phyloP scores from a whole-genome alignment of 2,113 vertebrate species.

The Tetrao urogallus region DNA sequence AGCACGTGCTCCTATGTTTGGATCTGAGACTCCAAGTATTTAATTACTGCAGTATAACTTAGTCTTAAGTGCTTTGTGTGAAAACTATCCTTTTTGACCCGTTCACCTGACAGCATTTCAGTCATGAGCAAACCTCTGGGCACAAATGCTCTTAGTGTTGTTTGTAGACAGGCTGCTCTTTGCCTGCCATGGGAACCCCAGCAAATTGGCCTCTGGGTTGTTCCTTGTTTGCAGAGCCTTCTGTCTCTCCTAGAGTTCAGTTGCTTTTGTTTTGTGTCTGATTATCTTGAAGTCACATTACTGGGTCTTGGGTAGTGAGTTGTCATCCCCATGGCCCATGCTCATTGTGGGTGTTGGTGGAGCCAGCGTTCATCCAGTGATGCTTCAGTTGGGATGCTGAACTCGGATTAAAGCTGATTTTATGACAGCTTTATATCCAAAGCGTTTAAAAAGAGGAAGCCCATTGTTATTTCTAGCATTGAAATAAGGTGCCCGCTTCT shows the following conservation, averaged over 20 bases:
- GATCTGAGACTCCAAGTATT: not conserved
- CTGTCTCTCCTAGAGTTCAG: not conserved
- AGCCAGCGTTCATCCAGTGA: not conserved
- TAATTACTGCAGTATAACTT: not conserved
- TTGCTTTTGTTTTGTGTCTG: not conserved
- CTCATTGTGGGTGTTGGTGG: not conserved
- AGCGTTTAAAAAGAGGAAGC: not conserved
- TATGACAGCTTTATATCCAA: not conserved
- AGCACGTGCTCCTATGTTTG: not conserved
- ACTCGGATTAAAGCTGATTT: not conserved
- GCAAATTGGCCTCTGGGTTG: not conserved
- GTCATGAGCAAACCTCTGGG: rapidly evolving
- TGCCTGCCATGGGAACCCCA: not conserved
- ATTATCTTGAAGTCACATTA: rapidly evolving
- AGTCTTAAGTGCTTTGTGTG: not conserved
- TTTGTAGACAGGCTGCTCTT: not conserved
- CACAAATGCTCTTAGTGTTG: not conserved
- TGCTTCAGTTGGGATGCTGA: not conserved
- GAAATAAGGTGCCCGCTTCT: not conserved
- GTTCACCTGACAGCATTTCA: not conserved
- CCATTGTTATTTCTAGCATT: not conserved
- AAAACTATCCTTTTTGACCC: not conserved
- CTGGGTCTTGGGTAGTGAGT: not conserved
- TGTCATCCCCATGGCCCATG: rapidly evolving
- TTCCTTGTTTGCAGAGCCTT: not conserved